A percentile compares a stretch with the other conserved stretches of the same genome.
Conservation (phyloP, 2,888 invertebrate species). For the Eupithecia tripunctaria region DNA sequence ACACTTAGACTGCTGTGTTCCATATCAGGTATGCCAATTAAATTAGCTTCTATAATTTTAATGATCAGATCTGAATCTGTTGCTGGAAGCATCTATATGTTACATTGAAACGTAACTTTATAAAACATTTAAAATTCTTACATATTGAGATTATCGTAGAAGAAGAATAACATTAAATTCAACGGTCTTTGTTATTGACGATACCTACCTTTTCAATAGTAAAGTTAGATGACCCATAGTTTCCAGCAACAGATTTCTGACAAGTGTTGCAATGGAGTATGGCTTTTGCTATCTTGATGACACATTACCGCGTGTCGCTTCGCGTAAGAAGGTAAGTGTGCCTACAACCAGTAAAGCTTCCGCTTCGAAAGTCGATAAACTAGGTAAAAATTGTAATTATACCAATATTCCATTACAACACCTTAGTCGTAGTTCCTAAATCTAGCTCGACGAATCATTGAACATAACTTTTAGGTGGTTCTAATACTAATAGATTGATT, state of each 20-base stretch:
- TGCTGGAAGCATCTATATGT: slow-evolving; percentile 49
- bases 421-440: slow-evolving; percentile 62
- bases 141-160: neutral
- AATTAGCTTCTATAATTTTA: slow-evolving; percentile 55
- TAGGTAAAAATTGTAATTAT: slow-evolving; percentile 47
- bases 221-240: slow-evolving; percentile 30
- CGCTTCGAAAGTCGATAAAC: slow-evolving; percentile 57
- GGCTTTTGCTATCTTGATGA: slow-evolving; percentile 74
- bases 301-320: slow-evolving; percentile 57
- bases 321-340: slow-evolving; percentile 71
- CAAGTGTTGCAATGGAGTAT: slow-evolving; percentile 83
- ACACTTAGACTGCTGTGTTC: slow-evolving; percentile 97
- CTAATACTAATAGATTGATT: slow-evolving; percentile 47
- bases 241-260: slow-evolving; percentile 66
- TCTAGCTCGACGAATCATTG: slow-evolving; percentile 51
- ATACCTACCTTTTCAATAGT: neutral
- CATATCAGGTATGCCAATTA: slow-evolving; percentile 93
- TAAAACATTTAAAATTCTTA: neutral
- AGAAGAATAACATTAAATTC: neutral
- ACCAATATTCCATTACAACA: slow-evolving; percentile 83
- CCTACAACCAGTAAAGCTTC: slow-evolving; percentile 57
- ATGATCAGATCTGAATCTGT: slow-evolving; percentile 57
- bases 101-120: neutral
- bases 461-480: slow-evolving; percentile 54
- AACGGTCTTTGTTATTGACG: neutral